Evolutionary conservation across 2,797 vertebrate genomes (phyloP), one percentile per base, ranked within the genome.

Genomic region (Spinibarbus caldwelli): DNA sequence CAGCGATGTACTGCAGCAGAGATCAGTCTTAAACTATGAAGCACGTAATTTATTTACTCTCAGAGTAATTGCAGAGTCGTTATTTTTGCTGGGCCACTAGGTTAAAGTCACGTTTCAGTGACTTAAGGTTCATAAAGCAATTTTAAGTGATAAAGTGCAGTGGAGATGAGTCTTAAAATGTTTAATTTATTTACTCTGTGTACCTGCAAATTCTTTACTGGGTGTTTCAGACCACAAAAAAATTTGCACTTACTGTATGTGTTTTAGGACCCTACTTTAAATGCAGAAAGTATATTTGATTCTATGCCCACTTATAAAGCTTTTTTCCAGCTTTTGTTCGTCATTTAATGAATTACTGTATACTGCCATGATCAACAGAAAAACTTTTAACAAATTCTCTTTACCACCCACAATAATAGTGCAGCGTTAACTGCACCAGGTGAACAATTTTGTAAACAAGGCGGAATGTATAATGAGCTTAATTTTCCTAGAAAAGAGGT

Each of bases 71-170:
- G n/a, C n/a, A 31, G 26, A 77, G 52, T 36, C 76, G 36, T 85
- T 79, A 59, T 59, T 79, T 85, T 79, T 62, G 36, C 36, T 57
- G 31, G 81, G 43, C 54, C 54, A 49, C 72, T 84, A 57, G 49
- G 62, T 84, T 78, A 78, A 84, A 84, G 64, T 78, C 14, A 14
- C 3, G n/a, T 84, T 78, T 78, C 62, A 76, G 45, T 52, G 43
- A 66, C 6, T 47, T 34, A 62, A n/a, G 29, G 41, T 36, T 64
- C 31, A 64, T 73, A 68, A 70, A 59, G 14, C 49, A 59, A 45
- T 12, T 52, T 34, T 34, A 66, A 66, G 31, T 14, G 31, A 66
- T 75, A 52, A 49, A 67, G 12, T 36, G 67, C 12, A 52, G 6
- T 38, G 45, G 10, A 76, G 43, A 64, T 66, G 29, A 47, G 71